Percentiles rank a stretch among this genome's conserved stretches.
Evolutionary conservation across 2,113 vertebrate genomes (phyloP).

Genomic region (Pomatorhinus ruficollis): DNA sequence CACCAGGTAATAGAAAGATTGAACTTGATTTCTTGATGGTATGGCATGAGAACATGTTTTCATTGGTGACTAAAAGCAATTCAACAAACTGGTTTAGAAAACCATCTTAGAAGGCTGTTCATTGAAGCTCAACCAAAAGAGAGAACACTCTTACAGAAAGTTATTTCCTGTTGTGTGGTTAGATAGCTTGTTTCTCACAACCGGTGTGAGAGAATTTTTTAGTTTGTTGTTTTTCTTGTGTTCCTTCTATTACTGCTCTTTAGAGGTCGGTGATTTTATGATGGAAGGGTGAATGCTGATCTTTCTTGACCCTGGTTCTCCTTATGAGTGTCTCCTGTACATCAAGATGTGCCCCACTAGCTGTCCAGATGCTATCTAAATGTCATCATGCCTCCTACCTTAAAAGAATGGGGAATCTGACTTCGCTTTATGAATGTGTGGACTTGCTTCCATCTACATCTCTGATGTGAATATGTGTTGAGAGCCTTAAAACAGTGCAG

Average conservation of each 20-base stretch:
- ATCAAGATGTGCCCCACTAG: not conserved
- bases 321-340: not conserved
- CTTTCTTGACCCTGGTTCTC: not conserved
- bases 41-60: not conserved
- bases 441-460: rapidly evolving
- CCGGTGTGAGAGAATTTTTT: not conserved
- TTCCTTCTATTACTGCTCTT: not conserved
- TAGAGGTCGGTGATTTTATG: not conserved
- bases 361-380: not conserved
- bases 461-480: not conserved
- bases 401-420: not conserved
- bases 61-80: not conserved
- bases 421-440: not conserved
- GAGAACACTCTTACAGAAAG: not conserved
- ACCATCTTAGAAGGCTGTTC: not conserved
- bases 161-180: not conserved
- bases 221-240: not conserved
- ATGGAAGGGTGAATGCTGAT: not conserved
- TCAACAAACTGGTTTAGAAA: not conserved
- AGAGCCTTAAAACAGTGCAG: not conserved
- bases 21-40: not conserved
- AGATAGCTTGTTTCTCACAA: not conserved
- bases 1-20: not conserved
- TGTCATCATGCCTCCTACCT: not conserved
- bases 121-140: not conserved